Conservation (phyloP, 2,888 invertebrate genomes). For the Ashinkailepas kermadecensis region DNA sequence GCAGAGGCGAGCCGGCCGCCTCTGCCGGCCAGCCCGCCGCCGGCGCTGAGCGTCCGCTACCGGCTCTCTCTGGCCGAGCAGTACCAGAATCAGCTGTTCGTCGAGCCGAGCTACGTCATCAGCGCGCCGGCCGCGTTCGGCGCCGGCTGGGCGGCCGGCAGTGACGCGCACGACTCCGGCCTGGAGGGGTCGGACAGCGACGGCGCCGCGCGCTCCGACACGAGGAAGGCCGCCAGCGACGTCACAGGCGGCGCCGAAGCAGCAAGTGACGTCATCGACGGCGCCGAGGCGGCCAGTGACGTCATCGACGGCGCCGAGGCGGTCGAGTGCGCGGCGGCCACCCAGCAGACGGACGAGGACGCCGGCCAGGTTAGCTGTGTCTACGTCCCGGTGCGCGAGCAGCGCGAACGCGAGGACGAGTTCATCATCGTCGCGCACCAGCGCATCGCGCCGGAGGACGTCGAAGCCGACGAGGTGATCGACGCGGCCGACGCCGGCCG, state of each 20-base stretch:
- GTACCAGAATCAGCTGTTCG: constrained; percentile 14
- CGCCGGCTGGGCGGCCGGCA: constrained; percentile 7
- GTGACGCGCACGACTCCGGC: constrained; percentile 11
- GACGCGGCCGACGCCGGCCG: not conserved
- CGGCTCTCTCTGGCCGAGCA: not conserved
- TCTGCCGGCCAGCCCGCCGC: not conserved
- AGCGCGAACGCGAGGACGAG: not conserved
- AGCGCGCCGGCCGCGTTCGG: not conserved
- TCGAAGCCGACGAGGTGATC: not conserved
- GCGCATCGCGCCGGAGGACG: not conserved
- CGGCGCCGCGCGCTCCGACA: not conserved
- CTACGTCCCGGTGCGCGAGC: not conserved
- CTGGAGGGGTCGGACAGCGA: constrained; percentile 5
- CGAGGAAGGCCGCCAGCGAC: not conserved
- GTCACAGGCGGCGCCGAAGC: not conserved
- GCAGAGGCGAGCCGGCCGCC: not conserved
- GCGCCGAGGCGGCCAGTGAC: too few relatives aligned
- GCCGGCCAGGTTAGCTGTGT: not conserved
- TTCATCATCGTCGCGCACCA: not conserved
- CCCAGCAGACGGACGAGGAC: not conserved
- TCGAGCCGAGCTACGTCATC: constrained; percentile 1
- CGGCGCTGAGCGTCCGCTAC: not conserved
- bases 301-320: not conserved
- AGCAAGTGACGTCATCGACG: too few relatives aligned
- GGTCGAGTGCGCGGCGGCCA: not conserved